Percentiles rank a stretch among this genome's conserved stretches.
Conservation (phyloP, 2,113 vertebrate genomes). For the Larimichthys crocea region DNA sequence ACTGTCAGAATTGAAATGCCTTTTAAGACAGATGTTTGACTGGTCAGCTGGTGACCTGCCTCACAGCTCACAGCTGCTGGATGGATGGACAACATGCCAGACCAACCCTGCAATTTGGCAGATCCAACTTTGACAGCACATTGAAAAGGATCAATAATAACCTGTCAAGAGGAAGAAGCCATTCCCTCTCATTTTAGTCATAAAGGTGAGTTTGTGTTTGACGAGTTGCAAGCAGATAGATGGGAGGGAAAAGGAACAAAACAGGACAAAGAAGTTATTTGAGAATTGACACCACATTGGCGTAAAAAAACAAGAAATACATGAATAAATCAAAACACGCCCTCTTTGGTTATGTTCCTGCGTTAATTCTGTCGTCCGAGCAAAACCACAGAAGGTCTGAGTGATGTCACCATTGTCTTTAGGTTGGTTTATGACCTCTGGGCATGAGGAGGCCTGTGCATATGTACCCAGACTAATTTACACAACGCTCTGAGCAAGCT, state of each 20-base stretch:
- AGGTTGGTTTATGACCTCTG: conserved; percentile 67
- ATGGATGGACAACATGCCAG: conserved; percentile 71
- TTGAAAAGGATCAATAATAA: conserved; percentile 79
- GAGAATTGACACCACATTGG: conserved; percentile 33
- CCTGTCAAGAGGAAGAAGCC: conserved; percentile 71
- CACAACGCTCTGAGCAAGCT: conserved; percentile 78
- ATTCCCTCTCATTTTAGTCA: conserved; percentile 67
- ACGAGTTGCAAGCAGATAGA: conserved; percentile 45
- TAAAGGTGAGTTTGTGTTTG: conserved; percentile 61
- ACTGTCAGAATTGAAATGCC: conserved; percentile 74
- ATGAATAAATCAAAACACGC: conserved; percentile 34
- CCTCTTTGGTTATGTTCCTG: conserved; percentile 28
- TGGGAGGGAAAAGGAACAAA: conserved; percentile 1
- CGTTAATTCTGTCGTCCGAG: conserved; percentile 52
- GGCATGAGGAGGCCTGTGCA: conserved; percentile 77
- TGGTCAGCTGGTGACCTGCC: conserved; percentile 70
- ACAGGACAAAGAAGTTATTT: conserved; percentile 11
- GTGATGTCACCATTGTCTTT: conserved; percentile 70
- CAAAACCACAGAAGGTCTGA: conserved; percentile 34
- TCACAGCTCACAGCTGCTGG: conserved; percentile 57
- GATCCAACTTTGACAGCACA: conserved; percentile 75
- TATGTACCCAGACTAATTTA: conserved; percentile 86
- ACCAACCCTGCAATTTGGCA: conserved; percentile 69
- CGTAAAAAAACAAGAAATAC: conserved; percentile 19
- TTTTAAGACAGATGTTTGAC: conserved; percentile 72